Percentiles rank a stretch among this genome's conserved stretches.
phyloP scores from a whole-genome alignment of 2,888 invertebrate species.

The Cyrtodaria siliqua region DNA sequence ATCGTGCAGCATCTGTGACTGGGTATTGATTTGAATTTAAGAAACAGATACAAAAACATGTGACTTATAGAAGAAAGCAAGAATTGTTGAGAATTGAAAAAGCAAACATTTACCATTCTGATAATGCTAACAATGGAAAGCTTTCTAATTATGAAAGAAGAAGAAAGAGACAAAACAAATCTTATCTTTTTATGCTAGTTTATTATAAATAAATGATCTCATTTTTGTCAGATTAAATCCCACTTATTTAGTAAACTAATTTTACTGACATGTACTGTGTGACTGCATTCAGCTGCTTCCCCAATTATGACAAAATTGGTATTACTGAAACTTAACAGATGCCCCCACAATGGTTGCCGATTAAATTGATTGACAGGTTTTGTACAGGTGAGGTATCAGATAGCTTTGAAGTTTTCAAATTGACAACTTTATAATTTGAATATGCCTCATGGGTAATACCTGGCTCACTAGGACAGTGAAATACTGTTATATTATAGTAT shows the following conservation, averaged over 20 bases:
- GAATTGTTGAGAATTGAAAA: too few species aligned
- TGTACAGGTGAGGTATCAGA: conserved; percentile 55
- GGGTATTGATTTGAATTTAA: too few species aligned
- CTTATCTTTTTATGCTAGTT: too few species aligned
- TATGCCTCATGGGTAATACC: conserved; percentile 4
- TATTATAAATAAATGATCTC: too few species aligned
- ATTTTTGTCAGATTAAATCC: too few species aligned
- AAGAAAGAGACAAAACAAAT: too few species aligned
- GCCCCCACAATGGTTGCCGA: not conserved
- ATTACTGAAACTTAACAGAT: not conserved
- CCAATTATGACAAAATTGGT: conserved; percentile 20
- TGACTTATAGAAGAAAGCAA: too few species aligned
- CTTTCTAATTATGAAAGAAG: too few species aligned
- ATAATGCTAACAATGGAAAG: too few species aligned
- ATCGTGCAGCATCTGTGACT: too few species aligned
- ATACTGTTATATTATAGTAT: not conserved
- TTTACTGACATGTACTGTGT: conserved; percentile 36
- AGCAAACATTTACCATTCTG: too few species aligned
- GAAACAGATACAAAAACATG: too few species aligned
- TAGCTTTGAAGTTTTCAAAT: conserved; percentile 2
- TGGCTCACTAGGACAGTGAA: not conserved
- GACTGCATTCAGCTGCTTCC: conserved; percentile 35
- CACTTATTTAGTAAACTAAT: conserved; percentile 13
- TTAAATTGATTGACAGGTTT: conserved; percentile 57
- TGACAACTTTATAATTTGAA: conserved; percentile 58